Conservation (phyloP, 2,888 invertebrate genomes). For the Rhorus exstirpatorius region DNA sequence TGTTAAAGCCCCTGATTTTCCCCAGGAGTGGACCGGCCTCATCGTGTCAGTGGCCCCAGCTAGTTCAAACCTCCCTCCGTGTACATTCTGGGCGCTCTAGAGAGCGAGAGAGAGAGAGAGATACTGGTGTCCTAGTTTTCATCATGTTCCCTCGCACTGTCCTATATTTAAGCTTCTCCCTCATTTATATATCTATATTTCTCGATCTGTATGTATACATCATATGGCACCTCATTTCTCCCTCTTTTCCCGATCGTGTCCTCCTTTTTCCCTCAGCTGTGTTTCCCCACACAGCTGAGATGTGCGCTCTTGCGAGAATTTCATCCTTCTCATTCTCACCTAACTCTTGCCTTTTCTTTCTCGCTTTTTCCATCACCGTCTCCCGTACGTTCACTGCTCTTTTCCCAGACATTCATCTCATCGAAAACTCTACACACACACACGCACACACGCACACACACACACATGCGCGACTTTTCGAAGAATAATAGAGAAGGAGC, state of each 20-base stretch:
- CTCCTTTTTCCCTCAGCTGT: conserved; percentile 47
- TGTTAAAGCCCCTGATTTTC: conserved; percentile 67
- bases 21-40: conserved; percentile 77
- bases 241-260: conserved; percentile 44
- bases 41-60: conserved; percentile 81
- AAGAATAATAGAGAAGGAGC: conserved; percentile 64
- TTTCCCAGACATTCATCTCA: conserved; percentile 48
- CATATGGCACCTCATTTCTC: conserved; percentile 47
- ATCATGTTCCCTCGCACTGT: conserved; percentile 65
- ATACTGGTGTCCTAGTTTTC: conserved; percentile 74
- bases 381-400: conserved; percentile 42
- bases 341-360: conserved; percentile 35
- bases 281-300: conserved; percentile 36
- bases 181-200: conserved; percentile 24
- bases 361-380: conserved; percentile 10
- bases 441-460: neutral
- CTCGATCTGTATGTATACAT: conserved; percentile 26
- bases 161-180: conserved; percentile 32
- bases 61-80: conserved; percentile 72
- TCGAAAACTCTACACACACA: conserved; percentile 45
- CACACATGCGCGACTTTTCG: conserved; percentile 27
- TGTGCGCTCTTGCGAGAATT: conserved; percentile 8
- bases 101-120: conserved; percentile 30
- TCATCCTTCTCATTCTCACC: conserved; percentile 48
- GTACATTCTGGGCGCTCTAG: conserved; percentile 75